Evolutionary conservation across 2,113 vertebrate species (phyloP), one percentile per base, ranked within the genome.

Genomic region (Ibidorhyncha struthersii): DNA sequence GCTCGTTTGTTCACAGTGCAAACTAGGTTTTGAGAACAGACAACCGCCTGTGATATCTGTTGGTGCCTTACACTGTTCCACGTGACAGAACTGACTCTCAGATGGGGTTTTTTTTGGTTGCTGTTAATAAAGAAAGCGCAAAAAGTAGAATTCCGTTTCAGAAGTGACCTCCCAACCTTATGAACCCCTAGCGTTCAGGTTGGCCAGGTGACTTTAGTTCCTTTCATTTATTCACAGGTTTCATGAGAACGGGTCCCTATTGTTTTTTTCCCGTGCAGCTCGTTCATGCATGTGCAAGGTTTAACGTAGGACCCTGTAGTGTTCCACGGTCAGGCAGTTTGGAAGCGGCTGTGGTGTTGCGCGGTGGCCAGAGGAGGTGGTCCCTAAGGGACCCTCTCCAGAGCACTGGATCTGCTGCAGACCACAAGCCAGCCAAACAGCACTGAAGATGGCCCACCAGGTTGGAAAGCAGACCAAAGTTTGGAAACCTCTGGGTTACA

Each of bases 301-400:
- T 27, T 40, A 43, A 56, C 0, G 0, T 0, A 62, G 53, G 26
- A 55, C 7, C 5, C n/a, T 50, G 11, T 19, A 34, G 27, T 30
- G 25, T 70, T 69, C 40, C 58, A 69, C 34, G 34, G 21, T 72
- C 40, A 47, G 8, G 21, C 0, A 0, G 12, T 77, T 49, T 83
- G 49, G 78, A 82, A 69, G 36, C n/a, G 23, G 18, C 20, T 86
- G 29, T 47, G 23, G 7, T 41, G 59, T 29, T 84, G 41, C 21
- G 3, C 30, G 14, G 5, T 23, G 32, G 30, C 16, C 59, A 47
- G 40, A 86, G 73, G 23, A 56, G 19, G 2, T 3, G 38, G 36
- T 41, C 53, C 34, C 34, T 86, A 25, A 40, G 5, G 13, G 49
- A 90, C n/a, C 22, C 9, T 3, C 55, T 66, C 25, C 41, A 56